Percentiles rank a stretch among this genome's conserved stretches.
Conservation (phyloP, 2,888 invertebrate species). For the Eretmocerus hayati region DNA sequence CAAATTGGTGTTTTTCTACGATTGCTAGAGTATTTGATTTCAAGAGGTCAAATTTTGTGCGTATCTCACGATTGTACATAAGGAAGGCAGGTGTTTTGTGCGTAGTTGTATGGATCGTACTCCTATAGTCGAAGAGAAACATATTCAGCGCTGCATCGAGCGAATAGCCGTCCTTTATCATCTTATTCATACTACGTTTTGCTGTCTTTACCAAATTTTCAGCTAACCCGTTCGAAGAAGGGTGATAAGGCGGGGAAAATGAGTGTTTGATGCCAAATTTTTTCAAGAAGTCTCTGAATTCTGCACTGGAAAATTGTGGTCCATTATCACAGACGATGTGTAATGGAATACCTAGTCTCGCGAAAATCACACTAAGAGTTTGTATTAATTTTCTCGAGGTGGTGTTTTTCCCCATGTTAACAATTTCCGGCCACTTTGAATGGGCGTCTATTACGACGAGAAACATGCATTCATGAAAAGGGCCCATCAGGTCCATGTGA, state of each 20-base stretch:
- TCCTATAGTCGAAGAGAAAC: not conserved
- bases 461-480: slow-evolving; percentile 21
- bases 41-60: not conserved
- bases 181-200: not conserved
- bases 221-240: not conserved
- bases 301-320: not conserved
- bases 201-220: not conserved
- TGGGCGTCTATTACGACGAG: slow-evolving; percentile 10
- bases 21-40: not conserved
- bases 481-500: slow-evolving; percentile 24
- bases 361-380: not conserved
- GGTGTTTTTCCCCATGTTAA: not conserved
- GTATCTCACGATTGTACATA: not conserved
- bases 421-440: slow-evolving; percentile 10
- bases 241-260: not conserved
- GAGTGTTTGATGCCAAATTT: not conserved
- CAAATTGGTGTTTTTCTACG: not conserved
- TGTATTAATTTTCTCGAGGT: not conserved
- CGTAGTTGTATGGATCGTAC: not conserved
- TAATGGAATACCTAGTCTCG: not conserved
- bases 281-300: not conserved
- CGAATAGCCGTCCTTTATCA: not conserved
- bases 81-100: not conserved
- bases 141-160: not conserved
- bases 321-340: not conserved